These are phyloP conservation scores for Rhaphigaster nebulosa DNA, from an alignment of 2,888 invertebrate genomes.

Conservation along the genomic window DNA sequence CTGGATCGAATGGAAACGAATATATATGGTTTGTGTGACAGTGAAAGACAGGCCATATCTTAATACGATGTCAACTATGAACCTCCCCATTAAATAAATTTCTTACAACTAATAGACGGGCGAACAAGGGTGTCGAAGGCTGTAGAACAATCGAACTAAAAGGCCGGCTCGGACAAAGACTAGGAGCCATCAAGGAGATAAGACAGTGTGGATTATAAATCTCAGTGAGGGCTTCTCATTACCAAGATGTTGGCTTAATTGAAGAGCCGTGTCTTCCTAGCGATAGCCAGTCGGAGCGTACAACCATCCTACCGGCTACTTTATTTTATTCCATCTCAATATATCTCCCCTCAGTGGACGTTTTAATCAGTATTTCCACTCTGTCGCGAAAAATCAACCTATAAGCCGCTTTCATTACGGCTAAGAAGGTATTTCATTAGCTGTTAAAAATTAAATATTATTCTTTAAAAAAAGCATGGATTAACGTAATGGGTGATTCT, in stretches of 20 bases:
- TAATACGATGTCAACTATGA: background rate
- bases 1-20: background rate
- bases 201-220: constrained; percentile 48
- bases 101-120: background rate
- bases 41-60: background rate
- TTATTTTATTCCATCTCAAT: constrained; percentile 1
- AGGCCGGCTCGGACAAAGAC: background rate
- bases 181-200: constrained; percentile 37
- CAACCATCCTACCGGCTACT: background rate
- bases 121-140: background rate
- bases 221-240: constrained; percentile 53
- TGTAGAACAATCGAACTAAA: constrained; percentile 26
- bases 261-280: constrained; percentile 51
- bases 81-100: background rate
- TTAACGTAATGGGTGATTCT: no score
- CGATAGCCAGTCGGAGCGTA: background rate
- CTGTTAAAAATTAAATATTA: background rate
- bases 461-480: no score
- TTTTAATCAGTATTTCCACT: constrained; percentile 31
- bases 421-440: background rate
- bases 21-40: background rate
- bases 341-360: constrained; percentile 1
- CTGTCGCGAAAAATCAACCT: constrained; percentile 3
- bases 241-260: constrained; percentile 57
- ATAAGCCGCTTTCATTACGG: background rate